Base-by-base conservation (phyloP, 1,140 invertebrate genomes). In the Idris sp. region DNA sequence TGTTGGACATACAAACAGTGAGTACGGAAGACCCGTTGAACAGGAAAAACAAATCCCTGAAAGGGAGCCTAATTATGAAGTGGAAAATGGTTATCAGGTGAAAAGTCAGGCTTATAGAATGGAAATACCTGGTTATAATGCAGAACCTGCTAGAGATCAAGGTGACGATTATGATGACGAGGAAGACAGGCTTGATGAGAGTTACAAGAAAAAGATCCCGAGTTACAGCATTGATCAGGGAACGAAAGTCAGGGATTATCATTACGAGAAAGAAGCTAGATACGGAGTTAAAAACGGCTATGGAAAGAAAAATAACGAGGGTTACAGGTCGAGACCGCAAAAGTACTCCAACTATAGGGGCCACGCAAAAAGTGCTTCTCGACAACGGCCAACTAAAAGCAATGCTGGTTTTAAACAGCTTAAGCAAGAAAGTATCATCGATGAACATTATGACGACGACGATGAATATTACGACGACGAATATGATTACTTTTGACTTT, bases 201-300 rank as follows among this genome's bases (percentile, higher is more conserved):
- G 36, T 9, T 53, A 41, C 9, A 13, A 25, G n/a, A 7, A 11
- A 2, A 67, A 28, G 4, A 40, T 56, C 6, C 62, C 51, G 1
- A 10, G 41, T 8, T 67, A 9, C 31, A 28, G 36, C 0, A 25
- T 31, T 10, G 26, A 51, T 2, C 13, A 61, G 5, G 44, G 43
- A 0, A 7, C 28, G 9, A 7, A 5, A 25, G 4, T 7, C 0
- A 43, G 7, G 16, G 18, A 19, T 22, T 7, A 46, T 16, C 5
- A 58, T 15, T 53, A 33, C 35, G 59, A 15, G 4, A 61, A 49
- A 16, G 44, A 49, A 28, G 25, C 48, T 19, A 8, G n/a, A 36
- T 33, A 28, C 6, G 53, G 28, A 7, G 5, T 28, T 10, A 31
- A 38, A 2, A 11, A 51, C 22, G 11, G 10, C 18, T 54, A 54